Base-by-base conservation (phyloP, 2,113 vertebrate genomes). In the Nesoenas mayeri region DNA sequence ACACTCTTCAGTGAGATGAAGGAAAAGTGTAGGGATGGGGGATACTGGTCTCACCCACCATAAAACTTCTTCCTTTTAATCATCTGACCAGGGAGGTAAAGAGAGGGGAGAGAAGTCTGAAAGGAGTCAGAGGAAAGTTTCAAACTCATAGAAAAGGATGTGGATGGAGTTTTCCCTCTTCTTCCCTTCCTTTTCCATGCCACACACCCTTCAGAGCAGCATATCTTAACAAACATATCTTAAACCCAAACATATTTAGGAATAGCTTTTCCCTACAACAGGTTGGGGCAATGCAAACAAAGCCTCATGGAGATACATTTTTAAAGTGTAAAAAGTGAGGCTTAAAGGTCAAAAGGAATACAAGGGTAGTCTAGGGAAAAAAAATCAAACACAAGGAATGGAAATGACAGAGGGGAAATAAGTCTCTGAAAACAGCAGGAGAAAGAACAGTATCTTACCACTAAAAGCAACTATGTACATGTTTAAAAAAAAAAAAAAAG, bases 121-220 rank as follows among this genome's bases (percentile, higher is more conserved):
- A 83, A 89, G 44, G 26, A 83, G 36, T 10, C 15, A 83, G 11
- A 28, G 31, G 10, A 73, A 78, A 90, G 57, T 53, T 66, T 80
- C 32, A 69, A 4, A 65, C 18, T 72, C 67, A 57, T 11, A 62
- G 36, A 83, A 66, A 2, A 75, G 16, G 6, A 34, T 2, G 2
- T 10, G 17, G 40, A 74, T 64, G 26, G 19, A 57, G 15, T 10
- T 71, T 42, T 87, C 13, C 40, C 40, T 72, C 15, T 71, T 34
- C 21, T 69, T 71, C 15, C 47, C 21, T 40, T 82, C 24, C 50
- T 64, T 77, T 34, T 85, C 26, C 1, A 1, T 0, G 0, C 12
- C 40, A 51, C 58, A 26, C 10, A 50, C 7, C 20, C 56, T 28
- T 75, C 57, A 60, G 38, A 72, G 50, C 10, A 71, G 48, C 31